Base-by-base conservation (phyloP, 2,113 vertebrate genomes). In the Murina feae region DNA sequence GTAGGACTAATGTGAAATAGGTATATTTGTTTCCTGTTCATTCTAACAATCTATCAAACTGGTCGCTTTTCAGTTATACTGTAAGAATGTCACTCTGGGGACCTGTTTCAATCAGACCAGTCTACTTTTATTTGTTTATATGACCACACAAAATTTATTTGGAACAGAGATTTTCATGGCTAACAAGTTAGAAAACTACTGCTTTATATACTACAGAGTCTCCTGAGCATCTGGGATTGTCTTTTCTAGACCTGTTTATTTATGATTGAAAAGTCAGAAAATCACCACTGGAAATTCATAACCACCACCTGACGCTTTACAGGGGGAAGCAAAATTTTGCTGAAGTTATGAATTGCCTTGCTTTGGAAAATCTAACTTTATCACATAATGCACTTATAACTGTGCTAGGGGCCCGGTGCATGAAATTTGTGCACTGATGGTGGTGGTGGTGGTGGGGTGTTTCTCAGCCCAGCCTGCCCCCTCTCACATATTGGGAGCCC, bases 331-430 rank as follows among this genome's bases (percentile, higher is more conserved):
- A 65, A 49, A 86, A 39, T 78, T 87, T 63, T 80, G 58, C 80
- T 47, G 11, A 80, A 90, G 65, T 65, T 89, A 91, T 42, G 17
- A 94, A 88, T 74, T 71, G 47, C 30, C 28, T 92, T 96, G 44
- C 37, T 88, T 90, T 68, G 35, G 30, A 91, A 95, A 89, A 75
- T 86, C 51, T 86, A 63, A 74, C 35, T 89, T 94, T 72, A 39
- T 68, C 49, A 37, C 44, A 51, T 79, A 55, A 69, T 55, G 39
- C 65, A 76, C 51, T 94, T 95, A 35, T 17, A 85, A 87, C 21
- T 63, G 51, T 94, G n/a, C n/a, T n/a, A n/a, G n/a, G n/a, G n/a
- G n/a, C n/a, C n/a, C n/a, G n/a, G n/a, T n/a, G n/a, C n/a, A n/a
- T n/a, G n/a, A n/a, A n/a, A n/a, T n/a, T n/a, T n/a, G n/a, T n/a